phyloP scores from a whole-genome alignment of 2,888 invertebrate species.

The Sympetrum striolatum region DNA sequence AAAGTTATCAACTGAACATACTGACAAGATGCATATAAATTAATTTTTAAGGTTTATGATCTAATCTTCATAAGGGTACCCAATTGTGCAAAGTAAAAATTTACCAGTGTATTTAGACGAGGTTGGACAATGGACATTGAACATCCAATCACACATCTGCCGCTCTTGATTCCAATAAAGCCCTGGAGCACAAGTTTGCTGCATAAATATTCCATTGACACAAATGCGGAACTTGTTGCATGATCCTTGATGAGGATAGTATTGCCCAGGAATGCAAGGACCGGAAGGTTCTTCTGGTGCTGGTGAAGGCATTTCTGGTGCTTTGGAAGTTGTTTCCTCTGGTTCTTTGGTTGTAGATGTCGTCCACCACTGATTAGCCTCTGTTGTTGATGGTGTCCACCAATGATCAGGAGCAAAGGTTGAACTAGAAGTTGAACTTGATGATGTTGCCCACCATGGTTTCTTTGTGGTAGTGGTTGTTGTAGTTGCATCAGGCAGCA shows the following conservation, averaged over 20 bases:
- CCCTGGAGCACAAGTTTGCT: slow-evolving; percentile 77
- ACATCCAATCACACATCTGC: slow-evolving; percentile 78
- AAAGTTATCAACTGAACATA: too few relatives aligned
- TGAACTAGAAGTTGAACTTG: slow-evolving; percentile 50
- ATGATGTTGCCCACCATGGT: neutral
- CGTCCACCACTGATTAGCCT: slow-evolving; percentile 44
- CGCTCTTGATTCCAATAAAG: slow-evolving; percentile 74
- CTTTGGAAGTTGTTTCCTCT: slow-evolving; percentile 59
- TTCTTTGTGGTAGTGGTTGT: slow-evolving; percentile 47
- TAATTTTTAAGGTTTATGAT: too few relatives aligned
- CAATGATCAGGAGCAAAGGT: slow-evolving; percentile 43
- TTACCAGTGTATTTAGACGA: slow-evolving; percentile 46
- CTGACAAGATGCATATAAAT: too few relatives aligned
- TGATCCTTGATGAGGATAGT: slow-evolving; percentile 72
- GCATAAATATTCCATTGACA: slow-evolving; percentile 73
- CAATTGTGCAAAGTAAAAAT: neutral
- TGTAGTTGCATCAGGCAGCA: neutral
- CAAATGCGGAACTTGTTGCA: slow-evolving; percentile 81
- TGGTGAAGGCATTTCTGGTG: slow-evolving; percentile 48
- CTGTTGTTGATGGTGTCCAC: slow-evolving; percentile 48
- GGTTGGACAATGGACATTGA: slow-evolving; percentile 67
- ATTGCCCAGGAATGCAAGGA: slow-evolving; percentile 73
- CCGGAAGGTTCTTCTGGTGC: slow-evolving; percentile 45
- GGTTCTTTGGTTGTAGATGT: slow-evolving; percentile 52
- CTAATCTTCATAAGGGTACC: too few relatives aligned